Conservation (phyloP, 2,797 vertebrate species). For the Chromobotia macracanthus region DNA sequence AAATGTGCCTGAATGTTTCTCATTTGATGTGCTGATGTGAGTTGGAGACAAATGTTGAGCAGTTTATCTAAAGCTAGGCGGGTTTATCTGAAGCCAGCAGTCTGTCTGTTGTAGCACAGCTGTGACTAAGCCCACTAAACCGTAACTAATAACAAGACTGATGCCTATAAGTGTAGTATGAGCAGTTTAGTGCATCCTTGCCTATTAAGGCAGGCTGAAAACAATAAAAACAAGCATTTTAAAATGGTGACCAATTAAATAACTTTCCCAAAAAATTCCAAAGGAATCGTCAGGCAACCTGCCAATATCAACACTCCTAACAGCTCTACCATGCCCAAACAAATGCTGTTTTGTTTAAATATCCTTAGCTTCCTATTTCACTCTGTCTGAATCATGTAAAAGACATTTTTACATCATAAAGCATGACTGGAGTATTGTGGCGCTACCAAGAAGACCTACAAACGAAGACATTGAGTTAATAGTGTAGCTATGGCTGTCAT, state of each 20-base stretch:
- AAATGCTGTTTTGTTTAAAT: not conserved
- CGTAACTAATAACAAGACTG: not conserved
- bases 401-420: not conserved
- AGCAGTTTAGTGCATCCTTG: not conserved
- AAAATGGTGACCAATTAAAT: not conserved
- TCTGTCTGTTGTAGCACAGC: not conserved
- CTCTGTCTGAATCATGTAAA: not conserved
- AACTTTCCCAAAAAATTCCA: not conserved
- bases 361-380: not conserved
- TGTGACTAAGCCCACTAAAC: not conserved
- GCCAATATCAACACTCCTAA: not conserved
- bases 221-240: not conserved
- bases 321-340: not conserved
- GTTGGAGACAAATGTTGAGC: not conserved
- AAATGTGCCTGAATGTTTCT: not conserved
- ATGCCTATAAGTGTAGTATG: not conserved
- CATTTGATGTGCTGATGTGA: not conserved
- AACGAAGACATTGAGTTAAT: not conserved
- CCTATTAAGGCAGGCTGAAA: not conserved
- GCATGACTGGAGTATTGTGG: not conserved
- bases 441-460: not conserved
- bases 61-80: no score
- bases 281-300: conserved; percentile 2
- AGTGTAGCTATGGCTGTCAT: not conserved
- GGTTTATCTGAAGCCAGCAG: conserved; percentile 4